These are phyloP conservation scores for Caenorhabditis parvicauda DNA, from an alignment of 2,888 invertebrate species.

Conservation along the genomic window DNA sequence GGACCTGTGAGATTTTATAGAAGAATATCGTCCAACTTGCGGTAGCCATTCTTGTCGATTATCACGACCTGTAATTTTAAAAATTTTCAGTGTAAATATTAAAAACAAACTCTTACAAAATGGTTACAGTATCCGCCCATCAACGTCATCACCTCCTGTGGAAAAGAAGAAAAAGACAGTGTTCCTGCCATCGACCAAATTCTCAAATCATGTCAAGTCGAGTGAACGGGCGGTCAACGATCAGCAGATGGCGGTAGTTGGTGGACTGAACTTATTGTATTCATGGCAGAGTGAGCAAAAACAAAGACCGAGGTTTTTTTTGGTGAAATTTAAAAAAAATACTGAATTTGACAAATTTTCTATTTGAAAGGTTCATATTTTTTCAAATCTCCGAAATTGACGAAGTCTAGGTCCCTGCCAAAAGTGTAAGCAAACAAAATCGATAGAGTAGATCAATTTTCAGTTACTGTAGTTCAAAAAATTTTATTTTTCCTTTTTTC, in stretches of 20 bases:
- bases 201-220: constrained; percentile 46
- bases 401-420: not conserved
- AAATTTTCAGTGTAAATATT: too few relatives aligned
- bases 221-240: constrained; percentile 48
- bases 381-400: not conserved
- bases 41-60: constrained; percentile 82
- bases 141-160: not conserved
- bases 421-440: too few relatives aligned
- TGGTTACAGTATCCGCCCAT: not conserved
- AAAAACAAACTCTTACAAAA: not conserved
- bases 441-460: too few relatives aligned
- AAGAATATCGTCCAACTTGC: constrained; percentile 67
- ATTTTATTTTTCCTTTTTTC: too few relatives aligned
- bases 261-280: constrained; percentile 71
- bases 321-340: not conserved
- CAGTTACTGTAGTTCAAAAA: too few relatives aligned
- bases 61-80: constrained; percentile 71
- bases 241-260: constrained; percentile 34
- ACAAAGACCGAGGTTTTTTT: not conserved
- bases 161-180: constrained; percentile 34
- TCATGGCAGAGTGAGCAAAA: constrained; percentile 71
- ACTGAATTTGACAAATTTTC: too few relatives aligned
- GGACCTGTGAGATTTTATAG: too few relatives aligned
- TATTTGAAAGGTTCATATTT: not conserved
- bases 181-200: constrained; percentile 47